Evolutionary conservation across 1,140 invertebrate genomes (phyloP).

Genomic region (Bicyclus anynana): DNA sequence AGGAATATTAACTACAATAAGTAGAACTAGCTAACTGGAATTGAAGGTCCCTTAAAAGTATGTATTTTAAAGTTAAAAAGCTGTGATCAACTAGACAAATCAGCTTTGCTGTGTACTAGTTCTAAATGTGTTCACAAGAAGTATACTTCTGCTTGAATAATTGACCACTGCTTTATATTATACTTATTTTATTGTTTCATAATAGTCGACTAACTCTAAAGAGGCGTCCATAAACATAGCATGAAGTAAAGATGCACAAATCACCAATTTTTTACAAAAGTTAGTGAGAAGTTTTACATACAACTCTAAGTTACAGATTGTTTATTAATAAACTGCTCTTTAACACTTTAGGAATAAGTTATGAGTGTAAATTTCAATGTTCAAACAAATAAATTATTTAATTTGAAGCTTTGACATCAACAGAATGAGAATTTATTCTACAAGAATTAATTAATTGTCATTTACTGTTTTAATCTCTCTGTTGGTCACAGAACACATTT

Average conservation of each 20-base stretch:
- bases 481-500: slow-evolving; percentile 16
- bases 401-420: background rate
- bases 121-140: background rate
- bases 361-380: slow-evolving; percentile 39
- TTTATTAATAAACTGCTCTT: slow-evolving; percentile 57
- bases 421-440: background rate
- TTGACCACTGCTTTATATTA: slow-evolving; percentile 70
- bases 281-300: slow-evolving; percentile 70
- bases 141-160: slow-evolving; percentile 36
- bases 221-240: slow-evolving; percentile 74
- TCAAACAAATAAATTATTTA: background rate
- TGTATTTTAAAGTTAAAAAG: slow-evolving; percentile 66
- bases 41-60: slow-evolving; percentile 77
- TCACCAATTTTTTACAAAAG: slow-evolving; percentile 69
- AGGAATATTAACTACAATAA: slow-evolving; percentile 72
- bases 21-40: slow-evolving; percentile 76
- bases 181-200: slow-evolving; percentile 73
- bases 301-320: slow-evolving; percentile 63
- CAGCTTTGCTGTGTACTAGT: slow-evolving; percentile 2
- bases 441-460: too few relatives aligned
- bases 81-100: slow-evolving; percentile 63
- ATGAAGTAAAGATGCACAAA: slow-evolving; percentile 71
- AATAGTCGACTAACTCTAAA: slow-evolving; percentile 73
- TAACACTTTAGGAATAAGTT: slow-evolving; percentile 54
- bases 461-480: too few relatives aligned